phyloP scores from a whole-genome alignment of 2,113 vertebrate species.

The Perca schrenkii region DNA sequence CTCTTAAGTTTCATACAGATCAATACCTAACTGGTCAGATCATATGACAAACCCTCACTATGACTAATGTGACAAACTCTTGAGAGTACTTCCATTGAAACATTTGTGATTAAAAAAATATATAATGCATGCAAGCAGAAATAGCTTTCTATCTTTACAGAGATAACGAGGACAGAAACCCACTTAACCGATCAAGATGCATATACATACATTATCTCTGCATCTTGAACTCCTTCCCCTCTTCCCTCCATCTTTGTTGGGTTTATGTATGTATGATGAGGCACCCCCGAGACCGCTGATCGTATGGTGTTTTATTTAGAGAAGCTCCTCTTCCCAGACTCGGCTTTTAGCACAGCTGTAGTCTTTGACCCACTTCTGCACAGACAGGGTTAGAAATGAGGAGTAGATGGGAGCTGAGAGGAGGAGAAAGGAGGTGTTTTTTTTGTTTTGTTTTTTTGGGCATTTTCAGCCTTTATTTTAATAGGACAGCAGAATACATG shows the following conservation, averaged over 20 bases:
- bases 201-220: constrained; percentile 21
- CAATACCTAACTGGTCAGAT: neutral
- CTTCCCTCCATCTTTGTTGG: constrained; percentile 39
- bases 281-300: constrained; percentile 41
- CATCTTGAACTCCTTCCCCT: constrained; percentile 30
- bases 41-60: neutral
- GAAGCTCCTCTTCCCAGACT: constrained; percentile 59
- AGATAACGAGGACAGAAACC: constrained; percentile 6
- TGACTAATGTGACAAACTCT: neutral
- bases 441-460: too few relatives aligned
- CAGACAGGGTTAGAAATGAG: constrained; percentile 37
- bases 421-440: constrained; percentile 19
- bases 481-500: too few relatives aligned
- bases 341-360: constrained; percentile 77
- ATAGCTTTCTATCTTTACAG: neutral
- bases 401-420: constrained; percentile 27
- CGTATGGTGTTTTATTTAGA: constrained; percentile 80
- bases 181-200: constrained; percentile 33
- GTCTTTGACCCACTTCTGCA: constrained; percentile 80
- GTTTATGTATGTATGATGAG: constrained; percentile 56
- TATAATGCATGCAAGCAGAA: constrained; percentile 5
- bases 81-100: neutral
- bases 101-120: constrained; percentile 3
- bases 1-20: neutral
- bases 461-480: too few relatives aligned